Evolutionary conservation across 1,140 invertebrate species (phyloP), one percentile per base, ranked within the genome.

Genomic region (Micrasema minimum): DNA sequence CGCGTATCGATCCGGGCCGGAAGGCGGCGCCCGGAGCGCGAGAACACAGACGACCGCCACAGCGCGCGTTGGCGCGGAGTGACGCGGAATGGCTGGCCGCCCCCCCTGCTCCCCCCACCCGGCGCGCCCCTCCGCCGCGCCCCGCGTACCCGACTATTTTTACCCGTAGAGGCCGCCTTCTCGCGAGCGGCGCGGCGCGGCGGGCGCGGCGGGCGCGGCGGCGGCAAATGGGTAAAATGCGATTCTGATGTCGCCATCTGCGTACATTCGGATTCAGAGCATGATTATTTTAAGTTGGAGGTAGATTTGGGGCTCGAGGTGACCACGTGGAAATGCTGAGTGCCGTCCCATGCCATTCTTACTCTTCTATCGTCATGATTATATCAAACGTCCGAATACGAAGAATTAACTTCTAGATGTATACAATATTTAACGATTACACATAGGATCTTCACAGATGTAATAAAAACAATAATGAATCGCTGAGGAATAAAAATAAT

Each of bases 131-230:
- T 23, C 26, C 22, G 1, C 51, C 51, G 20, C 51, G 43, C 43
- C 7, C 7, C 51, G 2, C 51, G 12, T 26, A 6, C 26, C 23
- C 31, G 53, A 1, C 53, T 57, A 57, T 57, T 57, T 57, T 18
- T 57, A 57, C 53, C 51, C 53, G 53, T 18, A 35, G 53, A 57
- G 53, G 53, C 53, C 53, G n/a, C 53, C 53, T 57, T 31, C 20
- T 10, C 48, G 18, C 50, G 50, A 51, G 20, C 50, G 22, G 22
- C 22, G n/a, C n/a, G n/a, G n/a, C n/a, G n/a, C n/a, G n/a, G n/a
- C n/a, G n/a, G n/a, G n/a, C n/a, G n/a, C n/a, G n/a, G n/a, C n/a
- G n/a, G n/a, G n/a, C n/a, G n/a, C n/a, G n/a, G n/a, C n/a, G n/a
- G n/a, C n/a, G n/a, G n/a, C n/a, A n/a, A n/a, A n/a, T n/a, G n/a